phyloP scores from a whole-genome alignment of 2,113 vertebrate species.

The Nibea albiflora region DNA sequence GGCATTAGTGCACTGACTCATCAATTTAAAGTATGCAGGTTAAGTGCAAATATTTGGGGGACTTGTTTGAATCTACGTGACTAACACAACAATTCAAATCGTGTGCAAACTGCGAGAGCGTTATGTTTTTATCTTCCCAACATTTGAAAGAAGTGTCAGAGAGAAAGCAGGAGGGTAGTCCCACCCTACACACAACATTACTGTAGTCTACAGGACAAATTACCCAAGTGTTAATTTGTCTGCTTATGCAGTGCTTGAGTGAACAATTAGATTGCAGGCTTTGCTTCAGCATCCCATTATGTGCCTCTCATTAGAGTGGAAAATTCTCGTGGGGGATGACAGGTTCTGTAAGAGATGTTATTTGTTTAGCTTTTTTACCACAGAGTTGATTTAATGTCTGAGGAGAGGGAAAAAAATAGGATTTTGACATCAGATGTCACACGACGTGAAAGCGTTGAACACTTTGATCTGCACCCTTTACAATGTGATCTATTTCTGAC shows the following conservation, averaged over 20 bases:
- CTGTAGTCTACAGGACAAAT: conserved; percentile 36
- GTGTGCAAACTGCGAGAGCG: background rate
- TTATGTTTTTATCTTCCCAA: background rate
- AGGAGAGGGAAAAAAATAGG: background rate
- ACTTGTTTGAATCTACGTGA: background rate
- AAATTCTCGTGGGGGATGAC: conserved; percentile 36
- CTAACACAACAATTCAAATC: background rate
- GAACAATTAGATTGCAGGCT: conserved; percentile 59
- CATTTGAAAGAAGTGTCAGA: background rate
- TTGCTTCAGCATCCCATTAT: conserved; percentile 52
- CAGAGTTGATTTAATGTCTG: conserved; percentile 28
- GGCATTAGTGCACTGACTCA: background rate
- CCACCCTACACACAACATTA: conserved; percentile 1
- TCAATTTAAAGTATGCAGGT: background rate
- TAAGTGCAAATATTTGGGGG: background rate
- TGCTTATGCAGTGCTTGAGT: conserved; percentile 46
- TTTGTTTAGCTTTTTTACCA: conserved; percentile 45
- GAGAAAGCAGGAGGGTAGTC: background rate
- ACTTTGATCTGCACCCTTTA: background rate
- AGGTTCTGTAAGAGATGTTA: conserved; percentile 2
- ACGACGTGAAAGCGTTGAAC: background rate
- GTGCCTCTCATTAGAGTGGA: conserved; percentile 37
- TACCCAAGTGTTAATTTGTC: conserved; percentile 59
- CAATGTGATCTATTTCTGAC: conserved; percentile 9
- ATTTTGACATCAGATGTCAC: background rate